Evolutionary conservation across 1,140 invertebrate genomes (phyloP).

Genomic region (Dolichoris vasculosae): DNA sequence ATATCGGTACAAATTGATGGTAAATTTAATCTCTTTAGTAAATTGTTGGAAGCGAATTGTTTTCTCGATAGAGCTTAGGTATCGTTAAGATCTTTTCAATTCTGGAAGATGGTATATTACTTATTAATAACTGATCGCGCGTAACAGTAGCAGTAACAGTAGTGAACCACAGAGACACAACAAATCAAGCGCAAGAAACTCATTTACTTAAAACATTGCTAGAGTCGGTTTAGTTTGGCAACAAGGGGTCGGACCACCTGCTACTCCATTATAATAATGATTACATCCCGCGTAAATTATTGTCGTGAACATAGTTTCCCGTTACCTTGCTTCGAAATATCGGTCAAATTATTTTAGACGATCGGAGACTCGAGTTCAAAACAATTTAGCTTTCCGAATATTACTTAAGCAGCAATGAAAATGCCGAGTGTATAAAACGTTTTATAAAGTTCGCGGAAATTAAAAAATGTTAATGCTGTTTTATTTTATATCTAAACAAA

Average conservation of each 20-base stretch:
- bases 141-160: conserved; percentile 16
- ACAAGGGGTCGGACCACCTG: conserved; percentile 61
- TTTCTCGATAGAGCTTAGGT: background rate
- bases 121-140: conserved; percentile 66
- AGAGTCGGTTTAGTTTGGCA: conserved; percentile 53
- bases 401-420: conserved; percentile 1
- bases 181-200: conserved; percentile 68
- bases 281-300: conserved; percentile 66
- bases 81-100: background rate
- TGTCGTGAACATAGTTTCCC: conserved; percentile 46
- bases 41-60: background rate
- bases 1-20: background rate
- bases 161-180: conserved; percentile 51
- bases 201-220: conserved; percentile 69
- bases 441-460: background rate
- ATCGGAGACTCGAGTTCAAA: conserved; percentile 6
- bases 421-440: background rate
- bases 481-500: too few species aligned
- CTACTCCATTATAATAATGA: conserved; percentile 72
- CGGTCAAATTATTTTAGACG: conserved; percentile 48
- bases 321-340: conserved; percentile 32
- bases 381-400: conserved; percentile 47
- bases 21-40: background rate
- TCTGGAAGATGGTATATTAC: background rate
- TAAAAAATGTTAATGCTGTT: background rate